Conservation (phyloP, 2,888 invertebrate genomes). For the Synanthedon vespiformis region DNA sequence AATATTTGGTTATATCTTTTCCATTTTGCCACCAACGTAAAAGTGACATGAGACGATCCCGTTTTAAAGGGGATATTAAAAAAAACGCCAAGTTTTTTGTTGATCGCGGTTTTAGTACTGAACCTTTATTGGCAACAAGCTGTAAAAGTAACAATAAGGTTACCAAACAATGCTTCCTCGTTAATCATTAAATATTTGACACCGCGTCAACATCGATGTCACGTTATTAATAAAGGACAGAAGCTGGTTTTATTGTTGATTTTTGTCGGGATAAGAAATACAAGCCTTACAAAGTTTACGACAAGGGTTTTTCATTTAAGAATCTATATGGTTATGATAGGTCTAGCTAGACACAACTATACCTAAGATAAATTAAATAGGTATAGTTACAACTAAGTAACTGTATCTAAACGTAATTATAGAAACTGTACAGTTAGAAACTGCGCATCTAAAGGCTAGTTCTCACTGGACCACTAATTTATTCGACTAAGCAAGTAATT, state of each 20-base stretch:
- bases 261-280: background rate
- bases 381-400: too few relatives aligned
- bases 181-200: slow-evolving; percentile 52
- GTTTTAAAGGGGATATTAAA: slow-evolving; percentile 41
- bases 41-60: slow-evolving; percentile 26
- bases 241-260: slow-evolving; percentile 7
- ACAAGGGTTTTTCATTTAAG: too few relatives aligned
- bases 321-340: too few relatives aligned
- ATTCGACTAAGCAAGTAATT: too few relatives aligned
- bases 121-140: slow-evolving; percentile 12
- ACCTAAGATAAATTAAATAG: too few relatives aligned
- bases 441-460: too few relatives aligned
- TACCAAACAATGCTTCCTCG: slow-evolving; percentile 36
- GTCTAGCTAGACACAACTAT: too few relatives aligned
- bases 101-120: slow-evolving; percentile 35
- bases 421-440: too few relatives aligned
- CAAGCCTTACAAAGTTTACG: too few relatives aligned
- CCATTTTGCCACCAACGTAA: slow-evolving; percentile 30
- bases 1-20: slow-evolving; percentile 39
- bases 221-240: slow-evolving; percentile 28
- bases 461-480: too few relatives aligned
- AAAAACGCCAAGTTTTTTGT: slow-evolving; percentile 20
- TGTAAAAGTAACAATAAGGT: slow-evolving; percentile 5
- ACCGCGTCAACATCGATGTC: slow-evolving; percentile 29
- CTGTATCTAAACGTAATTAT: too few relatives aligned